Evolutionary conservation across 2,113 vertebrate species (phyloP), one percentile per base, ranked within the genome.

Genomic region (Chlorodrepanis virens): DNA sequence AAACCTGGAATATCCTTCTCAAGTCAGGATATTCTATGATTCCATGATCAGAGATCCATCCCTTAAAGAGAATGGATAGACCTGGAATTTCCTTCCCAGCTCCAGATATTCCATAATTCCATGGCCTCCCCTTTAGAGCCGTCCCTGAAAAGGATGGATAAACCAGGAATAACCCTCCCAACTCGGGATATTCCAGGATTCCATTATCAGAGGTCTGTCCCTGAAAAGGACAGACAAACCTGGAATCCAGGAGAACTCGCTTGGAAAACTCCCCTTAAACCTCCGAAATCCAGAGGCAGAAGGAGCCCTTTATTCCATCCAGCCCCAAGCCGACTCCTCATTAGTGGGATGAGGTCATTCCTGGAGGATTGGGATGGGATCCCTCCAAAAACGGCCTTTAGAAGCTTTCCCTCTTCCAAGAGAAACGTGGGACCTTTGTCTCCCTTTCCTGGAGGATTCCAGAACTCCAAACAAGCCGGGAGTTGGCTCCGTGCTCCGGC

Each of bases 361-460:
- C 85, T 59, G 63, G 68, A 88, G 90, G 75, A 61, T 18, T 33
- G 79, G 71, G 83, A 89, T 59, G 50, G 1, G 85, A 93, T 90
- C 81, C 93, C 70, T 94, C 83, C 69, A 83, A 76, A 90, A 88
- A 63, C 2, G 53, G 63, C 81, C 76, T 90, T 69, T 89, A 83
- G 85, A 90, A 91, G 54, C 47, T 60, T 88, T 84, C 79, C 77
- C 71, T 81, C 90, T 63, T 89, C 63, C 78, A 63, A 68, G 75
- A 56, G 87, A 78, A 95, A 92, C 14, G 49, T 54, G 70, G 88
- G 77, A 87, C 76, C 74, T 95, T 95, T 79, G 93, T 94, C 93
- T 94, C 93, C 91, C 95, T 96, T 87, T 89, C 89, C 84, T 84
- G 90, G 76, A 95, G 95, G 87, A 87, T 96, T 79, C 70, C n/a